A percentile compares a stretch with the other conserved stretches of the same genome.
These are phyloP conservation scores for Parazoanthus darwini DNA, from an alignment of 92 coral and sea anemone species.

Conservation along the genomic window DNA sequence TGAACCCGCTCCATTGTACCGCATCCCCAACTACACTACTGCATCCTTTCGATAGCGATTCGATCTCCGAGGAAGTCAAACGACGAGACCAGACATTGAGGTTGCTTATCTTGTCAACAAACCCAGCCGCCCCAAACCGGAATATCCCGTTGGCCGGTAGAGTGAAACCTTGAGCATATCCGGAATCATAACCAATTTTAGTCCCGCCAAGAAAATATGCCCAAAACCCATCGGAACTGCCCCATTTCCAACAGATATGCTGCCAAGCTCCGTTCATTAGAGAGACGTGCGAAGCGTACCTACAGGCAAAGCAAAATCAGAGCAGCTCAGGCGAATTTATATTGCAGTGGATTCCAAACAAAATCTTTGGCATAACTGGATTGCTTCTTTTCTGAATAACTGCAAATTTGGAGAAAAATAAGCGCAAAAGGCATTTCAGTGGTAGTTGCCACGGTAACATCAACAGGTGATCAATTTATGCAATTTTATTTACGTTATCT, in stretches of 20 bases:
- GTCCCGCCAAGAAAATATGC: constrained; percentile 1
- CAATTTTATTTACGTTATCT: no score
- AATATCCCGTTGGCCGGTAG: constrained; percentile 12
- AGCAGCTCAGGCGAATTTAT: no score
- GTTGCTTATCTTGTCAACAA: neutral
- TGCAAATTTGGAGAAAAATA: no score
- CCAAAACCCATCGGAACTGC: neutral
- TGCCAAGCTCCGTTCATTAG: constrained; percentile 10
- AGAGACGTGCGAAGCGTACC: neutral
- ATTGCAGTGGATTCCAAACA: no score
- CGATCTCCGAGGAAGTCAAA: neutral
- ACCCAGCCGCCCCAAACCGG: neutral
- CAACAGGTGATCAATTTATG: no score
- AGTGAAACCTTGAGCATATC: neutral
- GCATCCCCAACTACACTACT: neutral
- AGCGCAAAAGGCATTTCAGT: no score
- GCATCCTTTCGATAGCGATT: constrained; percentile 19
- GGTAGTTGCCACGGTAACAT: no score
- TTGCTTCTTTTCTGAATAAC: no score
- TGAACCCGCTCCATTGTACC: constrained; percentile 27
- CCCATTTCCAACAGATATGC: constrained; percentile 11
- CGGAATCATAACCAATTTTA: neutral
- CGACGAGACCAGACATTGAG: constrained; percentile 7
- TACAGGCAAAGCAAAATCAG: neutral
- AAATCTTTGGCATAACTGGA: no score